Percentiles rank a stretch among this genome's conserved stretches.
These are phyloP conservation scores for Theristicus caerulescens DNA, from an alignment of 2,113 vertebrate genomes.

Conservation along the genomic window DNA sequence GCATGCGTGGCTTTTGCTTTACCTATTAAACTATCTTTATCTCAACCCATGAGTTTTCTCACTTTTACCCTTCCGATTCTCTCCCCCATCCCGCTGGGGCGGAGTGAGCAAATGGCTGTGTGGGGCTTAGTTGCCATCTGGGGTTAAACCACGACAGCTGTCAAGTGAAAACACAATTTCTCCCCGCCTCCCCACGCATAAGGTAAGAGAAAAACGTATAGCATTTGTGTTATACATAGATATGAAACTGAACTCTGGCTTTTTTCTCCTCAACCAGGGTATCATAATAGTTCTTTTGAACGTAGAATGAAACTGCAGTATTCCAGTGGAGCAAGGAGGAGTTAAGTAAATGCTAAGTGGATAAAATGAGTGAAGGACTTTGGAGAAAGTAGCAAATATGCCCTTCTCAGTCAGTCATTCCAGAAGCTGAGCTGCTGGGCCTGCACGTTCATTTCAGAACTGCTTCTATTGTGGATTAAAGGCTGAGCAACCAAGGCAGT, in stretches of 20 bases:
- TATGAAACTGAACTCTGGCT: not conserved
- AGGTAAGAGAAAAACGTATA: not conserved
- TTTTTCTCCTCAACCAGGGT: not conserved
- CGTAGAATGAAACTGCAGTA: not conserved
- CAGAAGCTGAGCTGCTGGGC: not conserved
- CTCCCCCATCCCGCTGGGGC: too few species aligned
- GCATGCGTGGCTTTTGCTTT: too few species aligned
- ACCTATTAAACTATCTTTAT: too few species aligned
- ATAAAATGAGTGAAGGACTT: not conserved
- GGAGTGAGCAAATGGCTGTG: too few species aligned
- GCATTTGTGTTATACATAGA: not conserved
- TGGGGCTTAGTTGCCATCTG: too few species aligned
- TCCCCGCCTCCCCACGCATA: not conserved
- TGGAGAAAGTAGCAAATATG: not conserved
- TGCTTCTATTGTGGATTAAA: not conserved
- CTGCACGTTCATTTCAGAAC: not conserved
- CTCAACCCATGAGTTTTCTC: too few species aligned
- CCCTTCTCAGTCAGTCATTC: not conserved
- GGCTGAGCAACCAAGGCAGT: not conserved
- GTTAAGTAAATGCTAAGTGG: not conserved
- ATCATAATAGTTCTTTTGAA: not conserved
- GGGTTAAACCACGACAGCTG: not conserved
- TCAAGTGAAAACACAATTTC: not conserved
- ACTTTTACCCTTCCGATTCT: too few species aligned
- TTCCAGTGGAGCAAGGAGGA: not conserved